Base-by-base conservation (phyloP, 2,113 vertebrate species). In the Equus przewalskii region DNA sequence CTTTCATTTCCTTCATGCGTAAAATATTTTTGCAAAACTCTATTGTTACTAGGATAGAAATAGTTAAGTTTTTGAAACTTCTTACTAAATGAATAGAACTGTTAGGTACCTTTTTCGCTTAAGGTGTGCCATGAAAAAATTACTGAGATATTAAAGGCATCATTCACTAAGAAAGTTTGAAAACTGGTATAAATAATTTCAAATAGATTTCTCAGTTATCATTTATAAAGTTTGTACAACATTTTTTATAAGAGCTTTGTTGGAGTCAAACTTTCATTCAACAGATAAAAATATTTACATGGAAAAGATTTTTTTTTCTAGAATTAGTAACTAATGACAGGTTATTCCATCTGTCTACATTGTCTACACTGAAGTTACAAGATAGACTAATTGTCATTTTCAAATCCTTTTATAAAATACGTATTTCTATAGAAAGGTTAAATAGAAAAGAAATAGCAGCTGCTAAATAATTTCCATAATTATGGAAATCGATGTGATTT, bases 371-470 rank as follows among this genome's bases (percentile, higher is more conserved):
- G 36, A 83, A 46, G 7, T 22, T 60, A 75, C 46, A 81, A 85
- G 64, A 70, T 22, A 76, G 41, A 78, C 4, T 41, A 84, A 79
- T 92, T 44, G 41, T 93, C 6, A 51, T 81, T 91, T n/a, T 88
- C 62, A 85, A 81, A 36, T 70, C 7, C 56, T 62, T 94, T 89
- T 91, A 46, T 7, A 76, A 76, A 89, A 95, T 89, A 67, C 10
- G 24, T 76, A 85, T 81, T 88, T 76, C 64, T 91, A 56, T 84
- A 49, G 91, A 88, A 94, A 97, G 64, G 51, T 96, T 93, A 97
- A 94, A 83, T 4, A 75, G 83, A 83, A 96, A 96, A 94, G 70
- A 88, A 97, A 85, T 56, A 91, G 10, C 94, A 97, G 89, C 91
- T 95, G 95, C 78, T 94, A 70, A 91, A 93, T n/a, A 85, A 65